Evolutionary conservation across 2,888 invertebrate genomes (phyloP), one percentile per base, ranked within the genome.

Genomic region (Leptarthrus brevirostris): DNA sequence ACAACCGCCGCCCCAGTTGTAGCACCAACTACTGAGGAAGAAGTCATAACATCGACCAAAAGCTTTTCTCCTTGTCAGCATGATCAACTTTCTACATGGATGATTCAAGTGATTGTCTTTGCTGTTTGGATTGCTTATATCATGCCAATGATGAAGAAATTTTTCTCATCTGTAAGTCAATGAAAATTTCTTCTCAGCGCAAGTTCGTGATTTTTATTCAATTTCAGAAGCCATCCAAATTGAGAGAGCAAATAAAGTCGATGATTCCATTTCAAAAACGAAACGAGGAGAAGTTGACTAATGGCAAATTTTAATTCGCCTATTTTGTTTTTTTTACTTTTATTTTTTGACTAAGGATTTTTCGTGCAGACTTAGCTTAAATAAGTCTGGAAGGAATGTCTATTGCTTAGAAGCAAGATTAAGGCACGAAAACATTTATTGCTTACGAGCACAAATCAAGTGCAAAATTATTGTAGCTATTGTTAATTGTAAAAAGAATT

Each of bases 41-140:
- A 24, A 30, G 14, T 6, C 2, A 14, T 2, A 2, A 56, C 40
- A 2, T 0, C 61, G 16, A 34, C 14, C 2, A 64, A 24, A 14
- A 18, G 12, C 14, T n/a, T 20, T n/a, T 0, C 24, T n/a, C 24
- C 12, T 10, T 4, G 22, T 2, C 44, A 22, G 44, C n/a, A 6
- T 12, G 44, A 20, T 14, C 40, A 47, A 5, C 14, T 24, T 14
- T 64, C 40, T 22, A 22, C 18, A 5, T 5, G 8, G 8, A 64
- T 64, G 64, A 40, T 61, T 12, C 40, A 61, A 61, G 22, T 36
- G 5, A 64, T 64, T 64, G 24, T 44, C 0, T n/a, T 64, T 20
- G 40, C 14, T 20, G 64, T 64, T n/a, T 64, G 64, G 44, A 6
- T 64, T 3, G 34, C 18, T 12, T 64, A 64, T 12, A 20, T 64